These are phyloP conservation scores for Melanophora roralis DNA, from an alignment of 2,888 invertebrate species.

Conservation along the genomic window DNA sequence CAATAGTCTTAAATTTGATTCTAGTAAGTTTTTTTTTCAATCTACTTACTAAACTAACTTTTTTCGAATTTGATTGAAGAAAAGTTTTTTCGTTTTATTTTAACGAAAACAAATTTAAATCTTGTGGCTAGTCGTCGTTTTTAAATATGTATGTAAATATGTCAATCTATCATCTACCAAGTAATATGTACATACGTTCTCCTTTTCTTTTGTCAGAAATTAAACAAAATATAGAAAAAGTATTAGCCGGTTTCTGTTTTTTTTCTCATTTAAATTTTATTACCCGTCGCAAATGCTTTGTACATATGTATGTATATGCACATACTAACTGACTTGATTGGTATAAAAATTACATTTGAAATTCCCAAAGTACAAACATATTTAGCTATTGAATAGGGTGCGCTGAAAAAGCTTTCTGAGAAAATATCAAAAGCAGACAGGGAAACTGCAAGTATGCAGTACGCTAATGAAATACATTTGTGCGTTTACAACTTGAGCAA, in stretches of 20 bases:
- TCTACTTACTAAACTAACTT: too few relatives aligned
- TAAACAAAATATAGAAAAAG: constrained; percentile 1
- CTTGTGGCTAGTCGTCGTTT: background rate
- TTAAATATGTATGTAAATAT: constrained; percentile 11
- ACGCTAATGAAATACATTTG: too few relatives aligned
- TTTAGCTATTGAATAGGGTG: constrained; percentile 22
- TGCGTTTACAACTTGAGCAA: too few relatives aligned
- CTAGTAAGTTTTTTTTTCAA: background rate
- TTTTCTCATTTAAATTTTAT: constrained; percentile 1
- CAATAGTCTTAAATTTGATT: background rate
- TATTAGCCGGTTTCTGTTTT: constrained; percentile 46
- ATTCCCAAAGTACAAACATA: constrained; percentile 19
- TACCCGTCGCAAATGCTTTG: constrained; percentile 41
- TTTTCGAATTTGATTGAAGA: constrained; percentile 17
- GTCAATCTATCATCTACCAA: constrained; percentile 11
- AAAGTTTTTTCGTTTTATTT: constrained; percentile 2
- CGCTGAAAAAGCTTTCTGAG: background rate
- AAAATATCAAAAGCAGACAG: too few relatives aligned
- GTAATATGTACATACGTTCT: constrained; percentile 1
- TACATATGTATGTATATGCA: too few relatives aligned
- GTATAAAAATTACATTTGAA: constrained; percentile 9
- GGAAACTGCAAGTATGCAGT: too few relatives aligned
- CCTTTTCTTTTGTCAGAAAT: constrained; percentile 22
- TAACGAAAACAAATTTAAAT: constrained; percentile 4
- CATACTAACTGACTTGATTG: constrained; percentile 41